Evolutionary conservation across 2,888 invertebrate genomes (phyloP), one percentile per base, ranked within the genome.

Genomic region (Aphidius colemani): DNA sequence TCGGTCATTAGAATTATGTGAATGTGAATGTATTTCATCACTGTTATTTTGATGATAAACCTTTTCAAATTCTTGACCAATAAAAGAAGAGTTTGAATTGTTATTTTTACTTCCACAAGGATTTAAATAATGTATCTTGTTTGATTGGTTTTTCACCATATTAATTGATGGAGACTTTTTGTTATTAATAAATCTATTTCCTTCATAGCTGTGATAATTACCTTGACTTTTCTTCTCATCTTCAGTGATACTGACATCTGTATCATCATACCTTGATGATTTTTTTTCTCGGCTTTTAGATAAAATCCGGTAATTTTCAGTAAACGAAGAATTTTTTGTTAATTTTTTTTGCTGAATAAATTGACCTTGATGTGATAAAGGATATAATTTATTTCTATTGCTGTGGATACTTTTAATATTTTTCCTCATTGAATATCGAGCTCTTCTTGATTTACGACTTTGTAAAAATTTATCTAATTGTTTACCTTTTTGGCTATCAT

Each of bases 231-330:
- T 64, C 13, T 48, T 49, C 40, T 72, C 70, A 10, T 74, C 69
- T 53, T 75, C 72, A 7, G 72, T 70, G 9, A 73, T 67, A 46
- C 71, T 74, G 10, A 72, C 11, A 55, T 70, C 70, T 5, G 76
- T 74, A 46, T 75, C 71, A n/a, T 7, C 61, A 10, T 7, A 49
- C 7, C 18, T 53, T 43, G 53, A 18, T 8, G 49, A 61, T 41
- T 64, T 62, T n/a, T 39, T n/a, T 53, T 10, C 43, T 40, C 3
- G 11, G 49, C 64, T 63, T 9, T 56, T 41, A 9, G 7, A 11
- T 18, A 9, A 13, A 11, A 13, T 49, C 13, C n/a, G 45, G 40
- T 45, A 7, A 10, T 4, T 30, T 5, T 30, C 30, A 30, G 30
- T 30, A 30, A 30, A 30, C 5, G 30, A 30, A 5, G 30, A 30